phyloP scores from a whole-genome alignment of 2,888 invertebrate species.

The Rosalia funebris region DNA sequence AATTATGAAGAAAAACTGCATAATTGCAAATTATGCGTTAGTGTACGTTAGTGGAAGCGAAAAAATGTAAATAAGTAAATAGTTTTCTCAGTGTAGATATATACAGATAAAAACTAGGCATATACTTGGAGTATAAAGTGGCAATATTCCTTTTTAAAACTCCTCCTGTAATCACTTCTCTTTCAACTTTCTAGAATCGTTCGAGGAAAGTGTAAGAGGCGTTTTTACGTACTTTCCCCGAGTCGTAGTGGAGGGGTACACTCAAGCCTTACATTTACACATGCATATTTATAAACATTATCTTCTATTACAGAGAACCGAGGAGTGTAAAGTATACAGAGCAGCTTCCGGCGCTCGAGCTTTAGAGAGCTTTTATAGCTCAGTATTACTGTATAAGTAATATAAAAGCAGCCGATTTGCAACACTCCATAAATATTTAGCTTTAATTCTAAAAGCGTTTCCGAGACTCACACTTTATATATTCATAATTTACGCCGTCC shows the following conservation, averaged over 20 bases:
- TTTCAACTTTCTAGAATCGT: background rate
- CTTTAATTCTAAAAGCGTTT: slow-evolving; percentile 65
- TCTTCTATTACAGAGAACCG: slow-evolving; percentile 64
- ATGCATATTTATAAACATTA: slow-evolving; percentile 67
- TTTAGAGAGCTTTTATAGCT: slow-evolving; percentile 63
- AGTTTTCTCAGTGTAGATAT: too few species aligned
- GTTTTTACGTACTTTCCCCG: slow-evolving; percentile 54
- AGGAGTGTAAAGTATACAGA: slow-evolving; percentile 62
- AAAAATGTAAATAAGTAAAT: too few species aligned
- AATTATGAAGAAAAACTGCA: too few species aligned
- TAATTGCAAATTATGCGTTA: too few species aligned
- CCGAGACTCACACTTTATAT: slow-evolving; percentile 63
- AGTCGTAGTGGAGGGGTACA: slow-evolving; percentile 45
- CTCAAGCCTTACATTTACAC: slow-evolving; percentile 63
- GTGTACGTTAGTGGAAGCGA: too few species aligned
- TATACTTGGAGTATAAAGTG: too few species aligned
- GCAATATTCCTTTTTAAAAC: background rate
- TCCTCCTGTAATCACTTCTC: background rate
- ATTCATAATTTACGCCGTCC: slow-evolving; percentile 58
- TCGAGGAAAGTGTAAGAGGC: slow-evolving; percentile 18
- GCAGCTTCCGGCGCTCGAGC: slow-evolving; percentile 58
- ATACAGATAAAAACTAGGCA: too few species aligned
- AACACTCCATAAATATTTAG: slow-evolving; percentile 66
- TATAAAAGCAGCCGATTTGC: slow-evolving; percentile 66
- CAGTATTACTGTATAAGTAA: slow-evolving; percentile 65